Evolutionary conservation across 2,888 invertebrate genomes (phyloP), one percentile per base, ranked within the genome.

Genomic region (Steromphala cineraria): DNA sequence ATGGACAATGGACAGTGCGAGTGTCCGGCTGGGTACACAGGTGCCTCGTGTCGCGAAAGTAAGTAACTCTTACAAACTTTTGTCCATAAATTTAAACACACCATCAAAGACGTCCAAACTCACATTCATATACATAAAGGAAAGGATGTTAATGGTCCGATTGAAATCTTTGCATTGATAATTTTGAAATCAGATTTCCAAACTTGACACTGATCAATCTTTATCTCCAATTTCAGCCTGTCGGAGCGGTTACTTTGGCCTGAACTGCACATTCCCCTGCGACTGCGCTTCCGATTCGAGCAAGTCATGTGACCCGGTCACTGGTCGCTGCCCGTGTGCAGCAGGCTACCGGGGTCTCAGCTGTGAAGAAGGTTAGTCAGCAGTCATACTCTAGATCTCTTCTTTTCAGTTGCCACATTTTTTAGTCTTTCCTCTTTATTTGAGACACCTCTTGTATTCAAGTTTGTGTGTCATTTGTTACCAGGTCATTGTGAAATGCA

Each of bases 21-120:
- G 10, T 84, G 84, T 80, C 53, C 81, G 17, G 53, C 82, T 75
- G 86, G 86, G 0, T 80, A 52, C 40, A 80, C 80, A 10, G 82
- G 82, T n/a, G 55, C 71, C 8, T 67, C 74, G 19, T 82, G 82
- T 28, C 15, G 46, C 15, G 62, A 52, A 28, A 74, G 82, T 82
- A 74, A 80, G 82, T 40, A 10, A 15, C 10, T 0, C 24, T 24
- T 24, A 28, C 17, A n/a, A n/a, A n/a, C n/a, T n/a, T n/a, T n/a
- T n/a, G n/a, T n/a, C n/a, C n/a, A n/a, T n/a, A n/a, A n/a, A n/a
- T n/a, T n/a, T n/a, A n/a, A n/a, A n/a, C n/a, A n/a, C n/a, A n/a
- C n/a, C n/a, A n/a, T n/a, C n/a, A n/a, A n/a, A n/a, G n/a, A n/a
- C n/a, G n/a, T n/a, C n/a, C n/a, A n/a, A n/a, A n/a, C n/a, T 28